Percentiles rank a stretch among this genome's conserved stretches.
phyloP scores from a whole-genome alignment of 2,888 invertebrate genomes.

The Dorcus parallelipipedus region DNA sequence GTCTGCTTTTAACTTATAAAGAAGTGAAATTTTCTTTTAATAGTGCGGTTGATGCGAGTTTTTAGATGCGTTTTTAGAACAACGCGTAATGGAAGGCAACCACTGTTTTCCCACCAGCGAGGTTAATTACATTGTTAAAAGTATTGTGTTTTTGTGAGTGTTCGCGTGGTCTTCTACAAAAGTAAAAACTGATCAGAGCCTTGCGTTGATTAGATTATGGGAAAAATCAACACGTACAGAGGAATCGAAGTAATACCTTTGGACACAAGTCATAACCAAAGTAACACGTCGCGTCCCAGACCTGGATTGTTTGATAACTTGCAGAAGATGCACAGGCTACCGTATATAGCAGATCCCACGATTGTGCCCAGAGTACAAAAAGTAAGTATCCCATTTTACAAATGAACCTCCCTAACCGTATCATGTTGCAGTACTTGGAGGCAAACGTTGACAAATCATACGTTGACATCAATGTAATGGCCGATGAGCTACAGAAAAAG shows the following conservation, averaged over 20 bases:
- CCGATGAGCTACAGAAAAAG: slow-evolving; percentile 71
- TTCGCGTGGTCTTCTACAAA: not conserved
- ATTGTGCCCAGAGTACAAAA: slow-evolving; percentile 53
- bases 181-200: not conserved
- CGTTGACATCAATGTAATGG: slow-evolving; percentile 81
- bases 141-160: slow-evolving; percentile 5
- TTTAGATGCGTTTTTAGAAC: slow-evolving; percentile 2
- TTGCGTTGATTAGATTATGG: slow-evolving; percentile 25
- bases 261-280: slow-evolving; percentile 10
- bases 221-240: slow-evolving; percentile 25
- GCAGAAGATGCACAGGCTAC: slow-evolving; percentile 31
- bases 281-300: slow-evolving; percentile 7
- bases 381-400: slow-evolving; percentile 37
- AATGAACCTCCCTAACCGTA: not conserved
- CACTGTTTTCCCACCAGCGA: slow-evolving; percentile 4
- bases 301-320: not conserved
- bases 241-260: slow-evolving; percentile 31
- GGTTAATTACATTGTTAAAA: slow-evolving; percentile 14
- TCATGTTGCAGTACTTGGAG: slow-evolving; percentile 62
- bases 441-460: slow-evolving; percentile 77
- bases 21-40: not conserved
- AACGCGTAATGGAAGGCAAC: not conserved
- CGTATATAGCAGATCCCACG: slow-evolving; percentile 47
- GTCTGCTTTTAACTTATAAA: not conserved
- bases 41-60: not conserved